Conservation (phyloP, 2,113 vertebrate species). For the Rhabdomys dilectus region DNA sequence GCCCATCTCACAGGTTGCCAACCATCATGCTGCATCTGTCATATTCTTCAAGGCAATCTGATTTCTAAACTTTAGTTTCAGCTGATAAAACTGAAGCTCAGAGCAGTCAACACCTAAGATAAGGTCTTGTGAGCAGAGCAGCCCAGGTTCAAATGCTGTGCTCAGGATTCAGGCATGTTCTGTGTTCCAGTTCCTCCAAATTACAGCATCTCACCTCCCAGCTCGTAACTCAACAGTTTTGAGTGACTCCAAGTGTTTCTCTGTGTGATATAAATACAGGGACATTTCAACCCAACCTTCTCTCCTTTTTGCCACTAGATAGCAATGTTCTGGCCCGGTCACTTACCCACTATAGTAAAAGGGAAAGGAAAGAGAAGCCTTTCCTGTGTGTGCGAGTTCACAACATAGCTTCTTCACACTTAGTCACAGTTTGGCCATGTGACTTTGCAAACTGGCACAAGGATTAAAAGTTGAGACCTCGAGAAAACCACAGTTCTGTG, state of each 20-base stretch:
- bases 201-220: neutral
- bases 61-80: neutral
- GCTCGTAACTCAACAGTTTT: neutral
- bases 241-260: neutral
- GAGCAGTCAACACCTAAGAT: neutral
- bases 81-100: neutral
- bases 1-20: neutral
- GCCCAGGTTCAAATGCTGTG: neutral
- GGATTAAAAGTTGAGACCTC: neutral
- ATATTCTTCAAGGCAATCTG: neutral
- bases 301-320: no score
- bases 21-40: rapidly evolving
- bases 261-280: neutral
- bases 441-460: neutral
- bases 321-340: neutral
- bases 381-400: neutral
- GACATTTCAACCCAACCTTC: neutral
- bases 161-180: neutral
- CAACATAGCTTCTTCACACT: neutral
- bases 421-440: neutral
- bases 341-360: neutral
- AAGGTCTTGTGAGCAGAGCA: neutral
- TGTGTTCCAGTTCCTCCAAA: neutral
- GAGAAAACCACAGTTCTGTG: neutral
- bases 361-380: neutral